Evolutionary conservation across 2,888 invertebrate species (phyloP).

Genomic region (Morinoia aosen): DNA sequence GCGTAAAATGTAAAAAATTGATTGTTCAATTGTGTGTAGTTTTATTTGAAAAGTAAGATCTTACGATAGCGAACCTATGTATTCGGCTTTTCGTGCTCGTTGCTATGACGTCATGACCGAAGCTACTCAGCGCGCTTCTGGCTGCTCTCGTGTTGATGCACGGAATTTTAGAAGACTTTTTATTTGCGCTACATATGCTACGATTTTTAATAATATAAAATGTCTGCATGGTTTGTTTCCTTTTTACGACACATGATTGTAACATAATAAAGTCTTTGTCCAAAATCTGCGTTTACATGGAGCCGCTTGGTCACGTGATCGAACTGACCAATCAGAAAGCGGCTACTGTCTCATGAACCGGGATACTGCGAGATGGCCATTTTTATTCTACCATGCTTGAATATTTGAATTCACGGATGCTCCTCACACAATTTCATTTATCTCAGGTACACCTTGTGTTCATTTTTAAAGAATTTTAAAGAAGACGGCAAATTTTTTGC

Average conservation of each 20-base stretch:
- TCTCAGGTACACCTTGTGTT: background rate
- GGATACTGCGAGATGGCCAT: slow-evolving; percentile 48
- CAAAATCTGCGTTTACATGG: slow-evolving; percentile 14
- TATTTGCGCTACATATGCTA: background rate
- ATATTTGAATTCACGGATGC: slow-evolving; percentile 22
- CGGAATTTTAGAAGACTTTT: background rate
- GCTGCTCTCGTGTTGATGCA: slow-evolving; percentile 33
- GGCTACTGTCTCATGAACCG: slow-evolving; percentile 31
- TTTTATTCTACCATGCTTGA: slow-evolving; percentile 18
- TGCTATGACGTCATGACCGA: slow-evolving; percentile 36
- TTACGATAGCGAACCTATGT: background rate
- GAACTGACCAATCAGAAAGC: background rate
- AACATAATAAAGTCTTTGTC: background rate
- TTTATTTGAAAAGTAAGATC: background rate
- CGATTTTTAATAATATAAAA: background rate
- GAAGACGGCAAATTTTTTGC: background rate
- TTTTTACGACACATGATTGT: background rate
- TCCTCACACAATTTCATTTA: background rate
- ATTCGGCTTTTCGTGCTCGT: slow-evolving; percentile 29
- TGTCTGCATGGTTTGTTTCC: background rate
- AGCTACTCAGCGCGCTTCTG: slow-evolving; percentile 6
- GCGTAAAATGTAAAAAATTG: background rate
- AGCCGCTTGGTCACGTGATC: slow-evolving; percentile 52
- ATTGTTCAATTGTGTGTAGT: background rate
- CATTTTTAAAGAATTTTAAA: background rate